phyloP scores from a whole-genome alignment of 2,113 vertebrate genomes.

The Trinectes maculatus region DNA sequence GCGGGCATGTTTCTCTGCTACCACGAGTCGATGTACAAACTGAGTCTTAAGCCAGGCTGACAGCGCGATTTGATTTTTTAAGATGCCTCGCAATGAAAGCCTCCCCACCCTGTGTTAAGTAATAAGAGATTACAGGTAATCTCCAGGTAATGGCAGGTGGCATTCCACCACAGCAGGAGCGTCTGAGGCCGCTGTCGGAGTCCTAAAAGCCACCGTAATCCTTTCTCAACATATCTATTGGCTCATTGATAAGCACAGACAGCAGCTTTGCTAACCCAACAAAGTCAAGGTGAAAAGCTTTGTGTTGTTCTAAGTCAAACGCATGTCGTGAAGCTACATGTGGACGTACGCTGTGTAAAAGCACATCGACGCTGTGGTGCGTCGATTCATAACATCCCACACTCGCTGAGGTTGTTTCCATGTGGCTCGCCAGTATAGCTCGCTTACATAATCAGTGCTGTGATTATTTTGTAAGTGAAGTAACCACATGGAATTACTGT shows the following conservation, averaged over 20 bases:
- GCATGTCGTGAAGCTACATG: conserved; percentile 11
- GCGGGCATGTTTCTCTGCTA: conserved; percentile 76
- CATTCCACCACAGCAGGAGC: conserved; percentile 54
- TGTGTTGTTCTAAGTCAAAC: not conserved
- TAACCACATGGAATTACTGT: too few species aligned
- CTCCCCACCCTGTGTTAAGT: conserved; percentile 80
- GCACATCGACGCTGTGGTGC: too few species aligned
- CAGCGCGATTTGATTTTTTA: conserved; percentile 79
- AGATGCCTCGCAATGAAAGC: conserved; percentile 70
- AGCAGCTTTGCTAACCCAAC: conserved; percentile 20
- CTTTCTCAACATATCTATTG: conserved; percentile 54
- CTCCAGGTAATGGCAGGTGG: conserved; percentile 68
- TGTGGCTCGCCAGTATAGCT: not conserved
- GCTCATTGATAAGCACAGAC: conserved; percentile 48
- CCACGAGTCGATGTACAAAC: conserved; percentile 70
- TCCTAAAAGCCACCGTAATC: conserved; percentile 56
- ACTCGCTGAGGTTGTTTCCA: not conserved
- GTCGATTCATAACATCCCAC: too few species aligned
- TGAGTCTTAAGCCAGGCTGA: conserved; percentile 76
- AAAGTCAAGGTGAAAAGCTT: conserved; percentile 2
- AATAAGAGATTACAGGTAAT: conserved; percentile 81
- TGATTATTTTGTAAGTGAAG: too few species aligned
- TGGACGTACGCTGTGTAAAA: too few species aligned
- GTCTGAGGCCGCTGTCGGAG: conserved; percentile 43
- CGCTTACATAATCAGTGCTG: too few species aligned